Percentiles rank a stretch among this genome's conserved stretches.
These are phyloP conservation scores for Pseudomyrmex gracilis DNA, from an alignment of 1,140 invertebrate genomes.

Conservation along the genomic window DNA sequence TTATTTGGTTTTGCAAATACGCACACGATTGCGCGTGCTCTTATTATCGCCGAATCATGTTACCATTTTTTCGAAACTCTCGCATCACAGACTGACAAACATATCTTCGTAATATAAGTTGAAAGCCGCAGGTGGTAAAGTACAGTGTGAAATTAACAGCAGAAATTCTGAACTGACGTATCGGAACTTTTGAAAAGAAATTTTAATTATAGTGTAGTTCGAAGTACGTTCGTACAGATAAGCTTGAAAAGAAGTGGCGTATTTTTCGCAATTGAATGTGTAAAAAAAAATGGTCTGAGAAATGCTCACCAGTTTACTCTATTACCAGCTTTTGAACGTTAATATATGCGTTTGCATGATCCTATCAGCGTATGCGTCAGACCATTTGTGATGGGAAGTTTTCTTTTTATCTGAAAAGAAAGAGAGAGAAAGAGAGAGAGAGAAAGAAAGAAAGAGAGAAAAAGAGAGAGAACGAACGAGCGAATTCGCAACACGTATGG, in stretches of 20 bases:
- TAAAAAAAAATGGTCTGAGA: not conserved
- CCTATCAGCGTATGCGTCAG: constrained; percentile 20
- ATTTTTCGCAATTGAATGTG: not conserved
- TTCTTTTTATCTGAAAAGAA: constrained; percentile 23
- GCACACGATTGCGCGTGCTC: not conserved
- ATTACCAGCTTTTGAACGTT: constrained; percentile 20
- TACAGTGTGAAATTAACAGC: not conserved
- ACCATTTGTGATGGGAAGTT: not conserved
- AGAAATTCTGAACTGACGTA: not conserved
- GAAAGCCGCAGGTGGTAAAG: not conserved
- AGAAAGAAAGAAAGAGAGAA: not conserved
- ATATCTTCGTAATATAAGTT: not conserved
- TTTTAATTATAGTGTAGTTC: too few relatives aligned
- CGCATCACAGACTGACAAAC: not conserved
- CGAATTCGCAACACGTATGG: not conserved
- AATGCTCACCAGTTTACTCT: constrained; percentile 22
- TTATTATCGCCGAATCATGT: not conserved
- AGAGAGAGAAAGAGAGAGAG: not conserved
- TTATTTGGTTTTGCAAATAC: constrained; percentile 13
- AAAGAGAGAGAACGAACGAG: not conserved
- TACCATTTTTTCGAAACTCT: not conserved
- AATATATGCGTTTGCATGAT: constrained; percentile 28
- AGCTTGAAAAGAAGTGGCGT: not conserved
- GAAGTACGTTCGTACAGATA: too few relatives aligned
- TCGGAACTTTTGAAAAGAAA: not conserved